phyloP scores from a whole-genome alignment of 2,888 invertebrate species.

The Cheiracanthium punctorium region DNA sequence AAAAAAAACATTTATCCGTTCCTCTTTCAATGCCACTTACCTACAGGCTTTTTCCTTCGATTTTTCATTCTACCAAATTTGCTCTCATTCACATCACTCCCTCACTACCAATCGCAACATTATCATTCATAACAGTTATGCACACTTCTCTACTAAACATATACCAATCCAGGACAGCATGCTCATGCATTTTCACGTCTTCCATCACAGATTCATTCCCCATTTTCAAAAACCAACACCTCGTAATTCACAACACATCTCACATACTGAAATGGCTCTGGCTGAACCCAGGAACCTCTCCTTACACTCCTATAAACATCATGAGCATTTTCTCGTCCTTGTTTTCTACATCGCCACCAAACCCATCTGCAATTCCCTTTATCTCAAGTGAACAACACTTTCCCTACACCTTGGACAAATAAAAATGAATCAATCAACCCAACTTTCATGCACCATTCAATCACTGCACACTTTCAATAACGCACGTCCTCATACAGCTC shows the following conservation, averaged over 20 bases:
- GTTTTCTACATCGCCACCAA: too few relatives aligned
- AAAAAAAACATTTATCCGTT: constrained; percentile 8
- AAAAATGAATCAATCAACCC: too few relatives aligned
- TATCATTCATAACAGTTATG: constrained; percentile 1
- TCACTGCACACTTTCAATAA: too few relatives aligned
- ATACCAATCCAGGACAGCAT: not conserved
- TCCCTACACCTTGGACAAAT: too few relatives aligned
- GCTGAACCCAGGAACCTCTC: constrained; percentile 14
- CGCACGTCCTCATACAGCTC: too few relatives aligned
- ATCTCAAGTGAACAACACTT: too few relatives aligned
- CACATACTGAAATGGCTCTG: not conserved
- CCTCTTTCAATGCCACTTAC: not conserved
- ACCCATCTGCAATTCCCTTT: too few relatives aligned
- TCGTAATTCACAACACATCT: not conserved
- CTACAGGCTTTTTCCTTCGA: not conserved
- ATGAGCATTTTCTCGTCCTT: too few relatives aligned
- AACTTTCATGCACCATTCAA: too few relatives aligned
- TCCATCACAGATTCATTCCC: not conserved
- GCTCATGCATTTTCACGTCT: not conserved
- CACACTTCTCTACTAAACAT: not conserved
- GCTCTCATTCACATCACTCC: not conserved
- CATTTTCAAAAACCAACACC: not conserved
- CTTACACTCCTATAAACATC: not conserved
- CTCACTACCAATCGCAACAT: not conserved
- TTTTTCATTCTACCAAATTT: not conserved